A percentile compares a stretch with the other conserved stretches of the same genome.
Evolutionary conservation across 2,113 vertebrate genomes (phyloP).

Genomic region (Oreochromis tanganicae): DNA sequence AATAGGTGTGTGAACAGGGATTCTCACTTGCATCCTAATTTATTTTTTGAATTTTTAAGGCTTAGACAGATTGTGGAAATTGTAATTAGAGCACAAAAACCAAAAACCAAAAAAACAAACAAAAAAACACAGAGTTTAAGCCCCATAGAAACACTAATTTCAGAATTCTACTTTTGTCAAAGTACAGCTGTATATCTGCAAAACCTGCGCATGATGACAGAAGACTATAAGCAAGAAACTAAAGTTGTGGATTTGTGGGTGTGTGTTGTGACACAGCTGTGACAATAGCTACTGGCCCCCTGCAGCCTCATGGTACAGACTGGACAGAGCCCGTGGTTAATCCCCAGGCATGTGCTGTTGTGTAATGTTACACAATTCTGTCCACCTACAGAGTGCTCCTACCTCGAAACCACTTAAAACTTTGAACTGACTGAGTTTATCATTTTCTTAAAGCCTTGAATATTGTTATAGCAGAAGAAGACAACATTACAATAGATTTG

Average conservation of each 20-base stretch:
- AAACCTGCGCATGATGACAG: background rate
- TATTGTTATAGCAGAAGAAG: background rate
- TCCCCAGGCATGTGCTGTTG: constrained; percentile 61
- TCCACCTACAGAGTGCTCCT: constrained; percentile 61
- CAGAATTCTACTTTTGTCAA: background rate
- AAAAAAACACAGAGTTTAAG: background rate
- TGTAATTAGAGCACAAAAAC: background rate
- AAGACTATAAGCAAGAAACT: background rate
- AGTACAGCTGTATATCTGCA: background rate
- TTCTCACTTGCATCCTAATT: background rate
- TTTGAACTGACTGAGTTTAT: background rate
- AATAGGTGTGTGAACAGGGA: background rate
- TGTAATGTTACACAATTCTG: constrained; percentile 62
- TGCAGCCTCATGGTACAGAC: constrained; percentile 37
- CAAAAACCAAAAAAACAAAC: background rate
- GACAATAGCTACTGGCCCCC: constrained; percentile 53
- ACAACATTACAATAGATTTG: background rate
- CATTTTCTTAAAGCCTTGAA: background rate
- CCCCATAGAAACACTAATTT: background rate
- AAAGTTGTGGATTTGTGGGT: constrained; percentile 1
- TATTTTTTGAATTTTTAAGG: background rate
- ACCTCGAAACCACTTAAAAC: background rate
- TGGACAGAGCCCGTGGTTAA: constrained; percentile 52
- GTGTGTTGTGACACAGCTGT: constrained; percentile 36
- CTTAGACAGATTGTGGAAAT: background rate